Base-by-base conservation (phyloP, 2,888 invertebrate genomes). In the Eremobia ochroleuca region DNA sequence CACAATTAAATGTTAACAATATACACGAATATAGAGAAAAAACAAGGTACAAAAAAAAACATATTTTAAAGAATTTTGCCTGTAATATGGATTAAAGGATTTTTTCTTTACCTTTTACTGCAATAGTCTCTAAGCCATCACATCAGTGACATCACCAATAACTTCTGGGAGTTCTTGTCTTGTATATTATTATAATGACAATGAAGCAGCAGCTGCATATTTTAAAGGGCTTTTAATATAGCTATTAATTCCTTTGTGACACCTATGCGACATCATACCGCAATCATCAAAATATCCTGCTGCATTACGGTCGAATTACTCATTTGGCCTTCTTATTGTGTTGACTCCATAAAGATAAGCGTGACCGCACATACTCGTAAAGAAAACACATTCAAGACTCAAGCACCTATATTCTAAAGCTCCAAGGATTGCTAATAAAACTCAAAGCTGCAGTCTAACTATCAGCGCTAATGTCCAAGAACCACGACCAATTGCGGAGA, bases 371-470 rank as follows among this genome's bases (percentile, higher is more conserved):
- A 76, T 81, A 70, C 21, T 62, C 73, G 37, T 79, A 62, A 37
- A 80, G 4, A 69, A 64, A 68, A 52, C 62, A 9, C 37, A 67
- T 76, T 67, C 31, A 76, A 40, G 1, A 40, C 28, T 73, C 18
- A 62, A 58, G 40, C 43, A 40, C 18, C 31, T 46, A n/a, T 64
- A 77, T 58, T 73, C 58, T 52, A 65, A 58, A 68, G 75, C 49
- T 11, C 25, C 73, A 73, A 81, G 65, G 74, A 73, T 72, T 46
- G 67, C 68, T 76, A 84, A 73, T 83, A 83, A 76, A 70, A 52
- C 46, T 49, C 21, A 69, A 31, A 62, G 25, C n/a, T 55, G 37
- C 40, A 68, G 72, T 74, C 69, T 58, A 25, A 69, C 31, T 62
- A 73, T 67, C 73, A 59, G 62, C 71, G 58, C 76, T 75, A 81